Base-by-base conservation (phyloP, 2,797 vertebrate species). In the Xenopus petersii region DNA sequence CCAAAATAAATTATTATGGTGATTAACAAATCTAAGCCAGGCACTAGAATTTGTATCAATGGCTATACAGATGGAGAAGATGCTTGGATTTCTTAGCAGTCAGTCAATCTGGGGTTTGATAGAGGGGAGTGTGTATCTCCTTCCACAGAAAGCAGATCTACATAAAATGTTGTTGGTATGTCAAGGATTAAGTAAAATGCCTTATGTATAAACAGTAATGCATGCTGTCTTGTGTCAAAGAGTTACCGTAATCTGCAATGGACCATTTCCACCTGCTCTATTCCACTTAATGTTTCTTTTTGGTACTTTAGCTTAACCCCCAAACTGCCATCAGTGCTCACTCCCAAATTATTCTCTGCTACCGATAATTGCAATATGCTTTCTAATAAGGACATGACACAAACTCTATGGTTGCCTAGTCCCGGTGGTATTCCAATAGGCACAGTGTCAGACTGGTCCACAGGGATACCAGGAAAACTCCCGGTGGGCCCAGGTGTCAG, bases 191-290 rank as follows among this genome's bases (percentile, higher is more conserved):
- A 61, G 70, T 79, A 81, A 84, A 84, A 77, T 64, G 0, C 60
- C 51, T 81, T 80, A 26, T 68, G 80, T 72, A 84, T 77, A 87
- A 85, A 86, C 67, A 86, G 51, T 78, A 81, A 86, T 81, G 65
- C 10, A 72, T 79, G 75, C 10, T 0, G 0, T 74, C 64, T 82
- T 75, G 81, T 66, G 62, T 79, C 75, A 86, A 76, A 2, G 21
- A 78, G 81, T 71, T 67, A 24, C 74, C 2, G 26, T 26, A 26
- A 26, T 26, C 26, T 2, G 26, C 26, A 26, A 26, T 26, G 26
- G 26, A 26, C 26, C 26, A 26, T 26, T 26, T 26, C 26, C 26
- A 26, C 26, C 26, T 26, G 26, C 26, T 26, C 2, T 26, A 26
- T 26, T 26, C 26, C 26, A 26, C 26, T 26, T 26, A 26, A 26